Percentiles rank a stretch among this genome's conserved stretches.
phyloP scores from a whole-genome alignment of 2,797 vertebrate species.

The Pseudopleuronectes americanus region DNA sequence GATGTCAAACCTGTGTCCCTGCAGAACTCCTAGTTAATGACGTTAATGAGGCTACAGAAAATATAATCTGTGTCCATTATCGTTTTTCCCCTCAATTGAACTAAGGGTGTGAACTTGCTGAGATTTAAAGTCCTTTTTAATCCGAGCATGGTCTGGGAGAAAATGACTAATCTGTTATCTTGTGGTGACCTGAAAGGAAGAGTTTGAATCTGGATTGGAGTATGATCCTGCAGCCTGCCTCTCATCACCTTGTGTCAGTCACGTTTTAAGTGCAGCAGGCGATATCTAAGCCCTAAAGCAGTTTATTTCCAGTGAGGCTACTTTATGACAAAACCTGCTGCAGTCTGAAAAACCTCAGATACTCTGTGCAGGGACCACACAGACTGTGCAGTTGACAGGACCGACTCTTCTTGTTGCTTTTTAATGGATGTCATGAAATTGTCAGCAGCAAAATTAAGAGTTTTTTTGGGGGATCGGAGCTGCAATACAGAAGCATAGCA shows the following conservation, averaged over 20 bases:
- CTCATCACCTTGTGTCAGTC: constrained; percentile 39
- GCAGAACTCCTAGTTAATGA: neutral
- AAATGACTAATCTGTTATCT: constrained; percentile 33
- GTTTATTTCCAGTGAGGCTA: constrained; percentile 45
- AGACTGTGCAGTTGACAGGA: constrained; percentile 52
- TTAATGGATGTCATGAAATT: constrained; percentile 51
- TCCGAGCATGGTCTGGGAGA: neutral
- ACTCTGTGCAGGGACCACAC: constrained; percentile 65
- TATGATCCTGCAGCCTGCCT: constrained; percentile 7
- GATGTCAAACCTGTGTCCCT: neutral
- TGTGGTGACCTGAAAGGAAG: constrained; percentile 21
- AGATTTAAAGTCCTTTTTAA: constrained; percentile 2
- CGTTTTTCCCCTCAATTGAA: neutral
- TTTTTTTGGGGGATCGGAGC: constrained; percentile 48
- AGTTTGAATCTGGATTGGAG: constrained; percentile 9
- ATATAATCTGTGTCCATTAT: neutral
- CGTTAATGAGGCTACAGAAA: neutral
- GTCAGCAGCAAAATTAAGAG: constrained; percentile 62
- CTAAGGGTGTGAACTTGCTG: neutral
- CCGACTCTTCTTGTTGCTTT: constrained; percentile 50
- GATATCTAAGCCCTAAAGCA: constrained; percentile 26
- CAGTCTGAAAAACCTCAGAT: constrained; percentile 31
- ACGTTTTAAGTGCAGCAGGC: constrained; percentile 25
- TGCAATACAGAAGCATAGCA: constrained; percentile 23
- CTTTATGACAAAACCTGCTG: constrained; percentile 51